A percentile compares a stretch with the other conserved stretches of the same genome.
Conservation (phyloP, 2,797 vertebrate species). For the Glyptemys insculpta region DNA sequence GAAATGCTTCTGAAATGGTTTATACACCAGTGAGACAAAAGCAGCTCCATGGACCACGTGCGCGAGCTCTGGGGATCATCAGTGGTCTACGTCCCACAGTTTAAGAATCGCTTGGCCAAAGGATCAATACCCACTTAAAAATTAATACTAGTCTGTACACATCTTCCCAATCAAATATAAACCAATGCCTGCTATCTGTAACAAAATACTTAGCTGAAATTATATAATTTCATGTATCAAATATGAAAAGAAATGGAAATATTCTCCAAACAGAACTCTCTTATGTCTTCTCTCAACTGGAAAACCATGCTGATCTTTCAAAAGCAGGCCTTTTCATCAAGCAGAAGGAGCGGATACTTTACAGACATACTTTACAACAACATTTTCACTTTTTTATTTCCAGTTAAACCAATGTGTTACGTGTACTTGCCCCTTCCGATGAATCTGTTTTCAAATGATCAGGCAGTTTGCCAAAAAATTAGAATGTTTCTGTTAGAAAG, state of each 20-base stretch:
- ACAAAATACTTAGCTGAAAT: rapidly evolving
- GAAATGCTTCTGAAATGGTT: not conserved
- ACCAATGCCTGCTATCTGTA: not conserved
- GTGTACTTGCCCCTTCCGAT: not conserved
- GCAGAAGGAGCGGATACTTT: not conserved
- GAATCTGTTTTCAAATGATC: not conserved
- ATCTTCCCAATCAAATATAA: not conserved
- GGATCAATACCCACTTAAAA: rapidly evolving
- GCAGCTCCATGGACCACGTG: rapidly evolving
- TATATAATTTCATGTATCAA: rapidly evolving
- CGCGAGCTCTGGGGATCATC: not conserved
- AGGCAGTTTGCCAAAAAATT: not conserved
- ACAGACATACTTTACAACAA: not conserved
- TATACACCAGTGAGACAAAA: not conserved
- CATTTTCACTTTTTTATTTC: not conserved
- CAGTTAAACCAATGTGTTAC: not conserved
- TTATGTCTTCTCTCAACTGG: not conserved
- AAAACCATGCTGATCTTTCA: not conserved
- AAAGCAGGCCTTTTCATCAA: not conserved
- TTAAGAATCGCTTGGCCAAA: not conserved
- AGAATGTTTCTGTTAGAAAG: not conserved
- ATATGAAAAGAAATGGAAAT: not conserved
- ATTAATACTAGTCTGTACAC: not conserved
- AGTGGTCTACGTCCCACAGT: not conserved
- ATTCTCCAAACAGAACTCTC: not conserved